Evolutionary conservation across 2,888 invertebrate genomes (phyloP), one percentile per base, ranked within the genome.

Genomic region (Timandra comae): DNA sequence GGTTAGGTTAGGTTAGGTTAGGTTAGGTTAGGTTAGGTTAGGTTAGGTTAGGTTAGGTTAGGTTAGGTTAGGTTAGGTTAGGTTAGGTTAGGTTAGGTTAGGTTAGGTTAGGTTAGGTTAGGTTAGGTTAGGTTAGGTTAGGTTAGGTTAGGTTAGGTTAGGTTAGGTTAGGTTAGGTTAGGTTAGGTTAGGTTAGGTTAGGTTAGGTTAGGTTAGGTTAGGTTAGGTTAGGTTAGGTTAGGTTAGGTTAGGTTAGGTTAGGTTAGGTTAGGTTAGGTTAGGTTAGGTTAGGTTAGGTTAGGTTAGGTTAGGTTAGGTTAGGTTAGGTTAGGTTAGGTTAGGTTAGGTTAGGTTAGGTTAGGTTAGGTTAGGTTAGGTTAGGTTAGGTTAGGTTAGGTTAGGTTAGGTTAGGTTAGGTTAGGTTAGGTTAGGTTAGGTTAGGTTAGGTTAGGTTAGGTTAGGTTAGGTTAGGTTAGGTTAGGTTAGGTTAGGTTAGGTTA

Each of bases 41-140:
- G 31, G 31, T 31, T 31, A 26, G 31, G 31, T 31, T 31, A 26
- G 31, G 31, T 31, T 31, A 26, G 31, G 31, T 31, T 31, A 26
- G 31, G 31, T 31, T 31, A 26, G 31, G 30, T 30, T 30, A 25
- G 31, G 30, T 31, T 31, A 26, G 31, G 31, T 31, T 31, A 26
- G 31, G 31, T 31, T 31, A 26, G 31, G 31, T 31, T 31, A 26
- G 31, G 31, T 31, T 31, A 26, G 31, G 31, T 31, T 31, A 26
- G 31, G 31, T 31, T 31, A 21, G 31, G 31, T 31, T 31, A 21
- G 31, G 31, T 31, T 31, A 21, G 31, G 30, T 30, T 30, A 20
- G 30, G 30, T 33, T 33, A 24, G 33, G 33, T 33, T 33, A 24
- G 33, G 33, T 33, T 33, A 24, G 33, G 33, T 33, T 33, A 27